Percentiles rank a stretch among this genome's conserved stretches.
phyloP scores from a whole-genome alignment of 2,888 invertebrate genomes.

The Conus canariensis region DNA sequence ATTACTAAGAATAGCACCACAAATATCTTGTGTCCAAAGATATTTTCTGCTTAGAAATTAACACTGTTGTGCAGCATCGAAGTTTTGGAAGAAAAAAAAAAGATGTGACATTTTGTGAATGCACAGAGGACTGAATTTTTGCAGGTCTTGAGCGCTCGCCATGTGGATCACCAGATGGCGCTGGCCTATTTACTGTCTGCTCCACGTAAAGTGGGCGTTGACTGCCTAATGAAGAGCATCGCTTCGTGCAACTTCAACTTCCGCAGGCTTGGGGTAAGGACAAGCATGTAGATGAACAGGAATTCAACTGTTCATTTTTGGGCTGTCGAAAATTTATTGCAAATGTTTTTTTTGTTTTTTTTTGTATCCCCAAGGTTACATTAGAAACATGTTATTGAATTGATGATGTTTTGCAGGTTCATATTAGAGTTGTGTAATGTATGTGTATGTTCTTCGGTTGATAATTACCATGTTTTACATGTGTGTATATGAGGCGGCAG shows the following conservation, averaged over 20 bases:
- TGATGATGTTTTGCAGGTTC: too few relatives aligned
- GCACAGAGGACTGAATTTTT: background rate
- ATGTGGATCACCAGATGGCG: constrained; percentile 65
- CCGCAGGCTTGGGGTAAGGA: constrained; percentile 65
- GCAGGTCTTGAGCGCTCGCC: constrained; percentile 65
- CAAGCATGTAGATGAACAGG: background rate
- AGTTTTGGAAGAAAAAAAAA: too few relatives aligned
- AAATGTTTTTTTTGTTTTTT: background rate
- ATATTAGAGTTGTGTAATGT: too few relatives aligned
- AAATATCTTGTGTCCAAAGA: too few relatives aligned
- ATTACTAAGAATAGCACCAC: too few relatives aligned
- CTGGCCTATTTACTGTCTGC: constrained; percentile 58
- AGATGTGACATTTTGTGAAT: too few relatives aligned
- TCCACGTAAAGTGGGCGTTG: constrained; percentile 57
- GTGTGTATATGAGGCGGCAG: too few relatives aligned
- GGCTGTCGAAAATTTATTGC: background rate
- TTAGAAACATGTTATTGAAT: background rate
- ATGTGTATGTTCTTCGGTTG: too few relatives aligned
- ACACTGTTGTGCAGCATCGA: too few relatives aligned
- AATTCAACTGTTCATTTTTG: background rate
- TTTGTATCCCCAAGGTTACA: background rate
- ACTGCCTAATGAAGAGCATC: constrained; percentile 60
- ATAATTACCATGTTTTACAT: too few relatives aligned
- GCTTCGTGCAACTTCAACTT: constrained; percentile 64
- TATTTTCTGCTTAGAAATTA: too few relatives aligned